A percentile compares a stretch with the other conserved stretches of the same genome.
Evolutionary conservation across 1,140 invertebrate species (phyloP).

Genomic region (Leptopilina clavipes): DNA sequence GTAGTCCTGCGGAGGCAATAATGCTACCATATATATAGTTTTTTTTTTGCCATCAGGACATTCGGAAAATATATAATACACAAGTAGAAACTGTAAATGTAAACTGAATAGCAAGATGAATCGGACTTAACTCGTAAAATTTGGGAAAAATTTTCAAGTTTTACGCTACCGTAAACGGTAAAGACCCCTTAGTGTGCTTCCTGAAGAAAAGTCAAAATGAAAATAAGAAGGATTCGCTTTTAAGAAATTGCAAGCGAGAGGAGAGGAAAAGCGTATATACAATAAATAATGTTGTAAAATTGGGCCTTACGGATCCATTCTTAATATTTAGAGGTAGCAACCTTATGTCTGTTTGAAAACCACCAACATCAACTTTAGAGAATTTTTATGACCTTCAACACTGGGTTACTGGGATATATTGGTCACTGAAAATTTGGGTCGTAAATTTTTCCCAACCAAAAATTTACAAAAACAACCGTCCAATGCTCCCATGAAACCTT

Average conservation of each 20-base stretch:
- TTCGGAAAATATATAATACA: not conserved
- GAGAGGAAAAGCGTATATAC: not conserved
- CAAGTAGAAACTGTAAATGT: conserved; percentile 1
- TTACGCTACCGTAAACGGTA: conserved; percentile 17
- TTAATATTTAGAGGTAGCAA: not conserved
- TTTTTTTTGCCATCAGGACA: not conserved
- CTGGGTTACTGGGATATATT: conserved; percentile 44
- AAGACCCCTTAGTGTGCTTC: conserved; percentile 11
- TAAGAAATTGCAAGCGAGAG: not conserved
- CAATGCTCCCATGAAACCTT: not conserved
- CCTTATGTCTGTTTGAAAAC: not conserved
- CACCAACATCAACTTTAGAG: not conserved
- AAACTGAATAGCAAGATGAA: conserved; percentile 2
- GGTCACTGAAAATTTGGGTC: not conserved
- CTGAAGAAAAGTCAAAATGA: not conserved
- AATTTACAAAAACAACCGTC: conserved; percentile 36
- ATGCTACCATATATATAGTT: not conserved
- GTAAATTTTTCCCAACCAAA: conserved; percentile 39
- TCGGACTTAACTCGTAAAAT: conserved; percentile 19
- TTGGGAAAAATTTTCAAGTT: conserved; percentile 15
- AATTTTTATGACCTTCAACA: conserved; percentile 37
- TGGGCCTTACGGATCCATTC: conserved; percentile 1
- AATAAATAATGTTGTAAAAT: conserved; percentile 33
- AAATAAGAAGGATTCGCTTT: conserved; percentile 5
- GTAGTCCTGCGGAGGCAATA: not conserved